Base-by-base conservation (phyloP, 2,113 vertebrate species). In the Phalacrocorax pelagicus region DNA sequence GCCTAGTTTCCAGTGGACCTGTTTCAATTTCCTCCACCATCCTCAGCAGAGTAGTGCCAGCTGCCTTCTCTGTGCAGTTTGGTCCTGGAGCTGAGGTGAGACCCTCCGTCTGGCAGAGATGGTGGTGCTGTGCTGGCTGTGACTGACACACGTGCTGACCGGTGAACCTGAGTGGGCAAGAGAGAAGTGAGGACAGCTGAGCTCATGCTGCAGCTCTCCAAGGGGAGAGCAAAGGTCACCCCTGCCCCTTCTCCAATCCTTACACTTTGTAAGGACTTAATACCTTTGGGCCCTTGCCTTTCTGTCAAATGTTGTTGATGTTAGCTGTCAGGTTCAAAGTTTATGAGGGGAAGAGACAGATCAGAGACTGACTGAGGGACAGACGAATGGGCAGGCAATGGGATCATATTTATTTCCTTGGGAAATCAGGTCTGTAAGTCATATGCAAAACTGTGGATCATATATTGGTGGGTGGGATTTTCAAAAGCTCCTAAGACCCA, bases 141-240 rank as follows among this genome's bases (percentile, higher is more conserved):
- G 47, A 47, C 26, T 22, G 19, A 15, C n/a, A 59, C 7, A 6
- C 0, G 0, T 70, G 19, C n/a, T 81, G 65, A 40, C 19, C 4
- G 0, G 0, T 15, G 32, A 87, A 49, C 47, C 66, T n/a, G 15
- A 12, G 74, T 0, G 0, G 21, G 15, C 2, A 10, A 42, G n/a
- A 67, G 42, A 44, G 38, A 74, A 36, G 5, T 9, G 47, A 79
- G 57, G 38, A 65, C 27, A 82, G 46, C 18, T 63, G 65, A 88
- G 55, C 57, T 79, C 2, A 0, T 15, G 27, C 55, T 78, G 30
- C 22, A 27, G 57, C 57, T 75, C 0, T 2, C 2, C 2, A 1
- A 44, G 19, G 22, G 40, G 11, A 44, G 27, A 19, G 10, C 38
- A 52, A 32, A 61, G 20, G 32, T 36, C 3, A 3, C 26, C 29